Evolutionary conservation across 92 coral and sea anemone genomes (phyloP), one percentile per base, ranked within the genome.

Genomic region (Porites evermanni): DNA sequence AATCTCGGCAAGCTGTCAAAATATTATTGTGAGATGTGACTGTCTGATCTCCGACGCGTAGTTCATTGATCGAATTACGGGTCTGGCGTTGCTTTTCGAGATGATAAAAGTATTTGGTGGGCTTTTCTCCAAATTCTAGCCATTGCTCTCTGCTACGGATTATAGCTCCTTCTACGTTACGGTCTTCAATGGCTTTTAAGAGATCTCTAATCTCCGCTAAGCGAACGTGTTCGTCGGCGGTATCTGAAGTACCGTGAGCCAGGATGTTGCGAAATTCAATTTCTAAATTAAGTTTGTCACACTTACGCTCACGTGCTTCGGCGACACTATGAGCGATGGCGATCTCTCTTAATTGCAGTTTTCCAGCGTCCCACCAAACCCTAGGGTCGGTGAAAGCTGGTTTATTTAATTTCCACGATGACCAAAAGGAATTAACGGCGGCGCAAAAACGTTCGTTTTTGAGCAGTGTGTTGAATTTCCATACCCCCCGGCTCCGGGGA

Each of bases 281-380:
- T 68, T 80, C 84, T 29, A 80, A 21, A 29, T 66, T 53, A 16
- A 52, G 19, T 6, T 24, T 21, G 7, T 77, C 70, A 0, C 70
- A 24, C 59, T 58, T 60, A 5, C 81, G 12, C 17, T 61, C 53
- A 8, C 67, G 20, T 14, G 6, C 20, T 7, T 18, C 21, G 1
- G 68, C n/a, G 0, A 64, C 2, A 6, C 74, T 79, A 14, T 79
- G 83, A 3, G 83, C 4, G 10, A 79, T 66, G 20, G 83, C 74
- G 21, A 79, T 11, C 12, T 79, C 83, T 66, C 67, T 79, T 0
- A 79, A 7, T 51, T 79, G 74, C 0, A 79, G 12, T 66, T 66
- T 79, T 0, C 74, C 64, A 0, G 83, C 83, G 11, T 65, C 74
- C 83, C 83, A 79, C 74, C 83, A 79, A 67, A 79, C 29, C 64